Evolutionary conservation across 2,888 invertebrate species (phyloP), one percentile per base, ranked within the genome.

Genomic region (Thymelicus lineola): DNA sequence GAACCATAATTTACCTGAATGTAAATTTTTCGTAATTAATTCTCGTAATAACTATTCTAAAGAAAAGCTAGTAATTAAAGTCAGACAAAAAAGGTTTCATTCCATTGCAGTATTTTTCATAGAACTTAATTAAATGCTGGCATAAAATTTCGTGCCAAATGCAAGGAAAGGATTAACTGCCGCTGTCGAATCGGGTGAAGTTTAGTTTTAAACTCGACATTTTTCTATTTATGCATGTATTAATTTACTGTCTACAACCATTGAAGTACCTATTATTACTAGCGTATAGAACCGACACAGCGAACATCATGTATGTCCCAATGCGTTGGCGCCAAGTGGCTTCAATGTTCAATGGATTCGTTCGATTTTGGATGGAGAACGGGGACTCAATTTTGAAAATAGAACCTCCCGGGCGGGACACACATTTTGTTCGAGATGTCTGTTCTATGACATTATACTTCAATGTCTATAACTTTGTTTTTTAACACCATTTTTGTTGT

Each of bases 131-230:
- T 89, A 88, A 91, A 87, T 88, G 82, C 84, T 75, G 77, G 78
- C 77, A 82, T 80, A 86, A 87, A 86, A 87, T 86, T 84, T 87
- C 89, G 85, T 90, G 89, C 85, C 82, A 87, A 88, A 86, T 89
- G 88, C 89, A 86, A 87, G 74, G 77, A 78, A 79, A 82, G 80
- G 65, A 70, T 70, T 70, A 70, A 70, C 64, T 55, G 59, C 72
- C 55, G 58, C 71, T 74, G 73, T 66, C 70, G 72, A 74, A 73
- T 72, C 78, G 77, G 80, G 79, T 80, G 75, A 74, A 59, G 58
- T 69, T 69, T 59, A 63, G 42, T 59, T 59, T 69, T 46, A 58
- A 58, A 9, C 45, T 15, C 20, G 36, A 60, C 36, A 50, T 35
- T 66, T 60, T 60, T 53, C 7, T 53, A 67, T 60, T 67, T 20